phyloP scores from a whole-genome alignment of 2,797 vertebrate species.

The Serranus cabrilla region DNA sequence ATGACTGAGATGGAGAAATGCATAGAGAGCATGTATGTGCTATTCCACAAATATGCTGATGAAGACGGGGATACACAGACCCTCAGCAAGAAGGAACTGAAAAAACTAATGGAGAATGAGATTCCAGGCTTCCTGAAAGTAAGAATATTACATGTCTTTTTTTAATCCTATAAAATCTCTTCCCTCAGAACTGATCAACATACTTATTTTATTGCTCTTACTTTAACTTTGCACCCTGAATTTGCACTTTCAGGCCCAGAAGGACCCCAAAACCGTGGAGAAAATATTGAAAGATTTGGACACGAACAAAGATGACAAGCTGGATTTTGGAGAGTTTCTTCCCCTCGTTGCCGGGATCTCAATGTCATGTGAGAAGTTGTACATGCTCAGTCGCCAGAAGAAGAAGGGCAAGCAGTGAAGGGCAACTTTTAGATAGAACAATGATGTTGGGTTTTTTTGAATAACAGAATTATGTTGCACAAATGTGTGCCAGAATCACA shows the following conservation, averaged over 20 bases:
- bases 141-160: slow-evolving; percentile 40
- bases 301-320: slow-evolving; percentile 81
- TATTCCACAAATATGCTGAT: slow-evolving; percentile 80
- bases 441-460: background rate
- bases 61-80: slow-evolving; percentile 59
- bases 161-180: background rate
- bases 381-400: slow-evolving; percentile 8
- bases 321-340: slow-evolving; percentile 91
- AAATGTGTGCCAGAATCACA: slow-evolving; percentile 22
- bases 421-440: background rate
- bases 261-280: slow-evolving; percentile 72
- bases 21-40: slow-evolving; percentile 78
- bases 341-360: slow-evolving; percentile 80
- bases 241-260: slow-evolving; percentile 75
- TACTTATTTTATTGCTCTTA: background rate
- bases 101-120: slow-evolving; percentile 87
- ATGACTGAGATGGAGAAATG: slow-evolving; percentile 86
- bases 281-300: slow-evolving; percentile 89
- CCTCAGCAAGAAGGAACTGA: slow-evolving; percentile 86
- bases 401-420: slow-evolving; percentile 67
- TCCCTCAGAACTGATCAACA: background rate
- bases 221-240: background rate
- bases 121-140: slow-evolving; percentile 90
- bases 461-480: slow-evolving; percentile 1
- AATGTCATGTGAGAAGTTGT: slow-evolving; percentile 79